Base-by-base conservation (phyloP, 2,797 vertebrate genomes). In the Parauchenoglanis ngamensis region DNA sequence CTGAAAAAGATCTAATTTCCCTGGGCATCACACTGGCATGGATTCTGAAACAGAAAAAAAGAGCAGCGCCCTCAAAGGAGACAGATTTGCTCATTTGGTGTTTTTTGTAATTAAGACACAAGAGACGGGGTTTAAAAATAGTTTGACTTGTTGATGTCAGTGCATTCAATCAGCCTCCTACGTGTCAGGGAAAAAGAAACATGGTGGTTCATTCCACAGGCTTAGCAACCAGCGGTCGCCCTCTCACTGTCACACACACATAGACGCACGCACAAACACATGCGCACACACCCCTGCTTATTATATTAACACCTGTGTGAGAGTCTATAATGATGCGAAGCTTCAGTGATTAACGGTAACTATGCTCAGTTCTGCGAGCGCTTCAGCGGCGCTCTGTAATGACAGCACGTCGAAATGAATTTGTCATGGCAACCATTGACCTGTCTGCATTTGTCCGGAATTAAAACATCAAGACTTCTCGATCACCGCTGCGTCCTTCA, bases 381-480 rank as follows among this genome's bases (percentile, higher is more conserved):
- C 87, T 91, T 79, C 88, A 85, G 84, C 88, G 72, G 90, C 31
- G 87, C 91, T 87, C 88, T 91, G 90, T 85, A 86, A 93, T 93
- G 82, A 92, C 92, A 92, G 87, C 57, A 88, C 81, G 85, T 73
- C 80, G 56, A 92, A 94, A 93, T 91, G 87, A 79, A 95, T 93
- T 91, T 90, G 90, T 94, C 92, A 94, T 87, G 92, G 94, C 92
- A 91, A 89, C 83, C 61, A 70, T 87, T 93, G 91, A 93, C 92
- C 91, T 87, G 90, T 56, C 90, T 91, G 90, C 91, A 70, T 87
- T 92, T 94, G 59, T 91, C 90, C 86, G 46, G 90, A 92, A 95
- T 93, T 92, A 90, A 94, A 95, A 94, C 93, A 93, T 94, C 93
- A 94, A 94, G 91, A 94, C 92, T 92, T 93, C 77, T 87, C 87